These are phyloP conservation scores for Otis tarda DNA, from an alignment of 2,113 vertebrate species.

Conservation along the genomic window DNA sequence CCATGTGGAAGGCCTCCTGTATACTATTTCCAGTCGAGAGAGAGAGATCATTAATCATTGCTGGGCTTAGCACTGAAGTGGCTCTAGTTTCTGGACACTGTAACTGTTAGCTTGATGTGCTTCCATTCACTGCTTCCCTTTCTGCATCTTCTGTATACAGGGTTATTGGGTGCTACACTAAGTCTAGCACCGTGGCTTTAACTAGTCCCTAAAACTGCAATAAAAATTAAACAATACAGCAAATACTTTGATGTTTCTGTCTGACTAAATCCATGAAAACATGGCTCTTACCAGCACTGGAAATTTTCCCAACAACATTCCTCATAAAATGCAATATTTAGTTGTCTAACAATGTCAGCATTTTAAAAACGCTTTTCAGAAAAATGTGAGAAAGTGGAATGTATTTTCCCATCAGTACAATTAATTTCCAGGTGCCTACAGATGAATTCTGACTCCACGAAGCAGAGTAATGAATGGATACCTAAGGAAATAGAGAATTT, in stretches of 20 bases:
- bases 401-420: background rate
- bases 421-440: constrained; percentile 4
- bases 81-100: background rate
- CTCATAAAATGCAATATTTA: constrained; percentile 12
- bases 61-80: background rate
- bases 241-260: constrained; percentile 37
- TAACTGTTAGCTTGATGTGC: background rate
- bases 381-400: background rate
- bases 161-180: background rate
- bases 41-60: background rate
- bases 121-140: background rate
- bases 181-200: constrained; percentile 1
- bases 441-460: background rate
- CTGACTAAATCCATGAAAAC: constrained; percentile 23
- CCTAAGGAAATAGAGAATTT: constrained; percentile 25
- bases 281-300: background rate
- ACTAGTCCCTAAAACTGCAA: background rate
- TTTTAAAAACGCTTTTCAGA: background rate
- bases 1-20: background rate
- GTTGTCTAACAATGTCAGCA: constrained; percentile 1
- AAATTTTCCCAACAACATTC: background rate
- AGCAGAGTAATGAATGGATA: background rate
- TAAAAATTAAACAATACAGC: background rate
- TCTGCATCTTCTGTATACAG: background rate
- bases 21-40: background rate